Percentiles rank a stretch among this genome's conserved stretches.
phyloP scores from a whole-genome alignment of 1,140 invertebrate genomes.

The Phocides pigmalion region DNA sequence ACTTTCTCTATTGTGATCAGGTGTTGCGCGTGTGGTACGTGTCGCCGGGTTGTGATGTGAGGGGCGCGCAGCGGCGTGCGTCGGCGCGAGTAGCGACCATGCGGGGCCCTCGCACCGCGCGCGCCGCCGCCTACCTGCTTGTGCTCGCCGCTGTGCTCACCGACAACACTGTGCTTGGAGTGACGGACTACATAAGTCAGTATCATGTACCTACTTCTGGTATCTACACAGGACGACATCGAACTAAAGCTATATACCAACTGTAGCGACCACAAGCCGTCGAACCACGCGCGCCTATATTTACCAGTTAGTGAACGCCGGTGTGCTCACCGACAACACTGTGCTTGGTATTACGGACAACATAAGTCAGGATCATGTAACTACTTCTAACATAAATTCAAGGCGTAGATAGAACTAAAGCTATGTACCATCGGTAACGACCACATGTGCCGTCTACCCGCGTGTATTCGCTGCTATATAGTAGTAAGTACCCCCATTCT shows the following conservation, averaged over 20 bases:
- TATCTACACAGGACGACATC: too few relatives aligned
- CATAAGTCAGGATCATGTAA: constrained; percentile 58
- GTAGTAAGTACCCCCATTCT: too few relatives aligned
- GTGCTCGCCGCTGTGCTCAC: constrained; percentile 48
- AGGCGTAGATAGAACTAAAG: too few relatives aligned
- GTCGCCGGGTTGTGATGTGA: constrained; percentile 74
- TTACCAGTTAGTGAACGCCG: constrained; percentile 53
- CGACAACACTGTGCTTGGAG: constrained; percentile 41
- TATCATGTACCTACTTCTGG: too few relatives aligned
- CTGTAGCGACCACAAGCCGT: constrained; percentile 74
- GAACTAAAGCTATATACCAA: too few relatives aligned
- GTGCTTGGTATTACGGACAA: constrained; percentile 43
- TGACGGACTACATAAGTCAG: constrained; percentile 57
- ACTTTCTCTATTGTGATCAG: constrained; percentile 39
- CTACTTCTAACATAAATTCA: too few relatives aligned
- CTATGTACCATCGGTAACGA: too few relatives aligned
- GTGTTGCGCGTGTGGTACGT: constrained; percentile 65
- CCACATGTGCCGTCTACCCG: constrained; percentile 67
- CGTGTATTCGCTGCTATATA: constrained; percentile 56
- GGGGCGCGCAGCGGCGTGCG: constrained; percentile 64
- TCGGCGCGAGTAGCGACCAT: constrained; percentile 76
- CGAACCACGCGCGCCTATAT: constrained; percentile 58
- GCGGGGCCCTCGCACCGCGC: constrained; percentile 64
- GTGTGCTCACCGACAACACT: constrained; percentile 42
- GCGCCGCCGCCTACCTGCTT: constrained; percentile 57